Conservation (phyloP, 2,797 vertebrate species). For the Odontamblyopus lacepedii region DNA sequence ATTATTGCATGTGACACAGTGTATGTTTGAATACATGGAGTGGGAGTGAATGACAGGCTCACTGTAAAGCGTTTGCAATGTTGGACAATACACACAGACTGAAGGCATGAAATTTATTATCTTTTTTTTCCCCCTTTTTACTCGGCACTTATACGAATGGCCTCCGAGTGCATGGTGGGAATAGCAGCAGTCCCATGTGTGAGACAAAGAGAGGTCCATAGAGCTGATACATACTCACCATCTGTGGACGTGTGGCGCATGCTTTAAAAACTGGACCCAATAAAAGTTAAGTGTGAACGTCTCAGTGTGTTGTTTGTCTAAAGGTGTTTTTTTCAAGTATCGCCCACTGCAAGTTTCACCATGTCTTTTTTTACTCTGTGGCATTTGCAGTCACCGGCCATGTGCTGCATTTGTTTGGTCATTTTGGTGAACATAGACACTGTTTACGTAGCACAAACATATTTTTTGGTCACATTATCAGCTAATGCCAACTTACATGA, state of each 20-base stretch:
- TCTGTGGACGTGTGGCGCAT: constrained; percentile 78
- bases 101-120: constrained; percentile 51
- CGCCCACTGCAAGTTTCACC: constrained; percentile 57
- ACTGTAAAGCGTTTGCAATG: constrained; percentile 61
- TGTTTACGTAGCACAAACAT: neutral
- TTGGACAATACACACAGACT: constrained; percentile 66
- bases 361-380: constrained; percentile 53
- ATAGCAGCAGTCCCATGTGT: constrained; percentile 73
- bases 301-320: constrained; percentile 61
- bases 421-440: constrained; percentile 25
- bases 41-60: constrained; percentile 71
- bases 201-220: constrained; percentile 79
- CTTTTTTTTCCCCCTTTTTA: constrained; percentile 31
- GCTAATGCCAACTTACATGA: neutral
- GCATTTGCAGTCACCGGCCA: constrained; percentile 44
- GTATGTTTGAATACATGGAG: constrained; percentile 56
- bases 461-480: neutral
- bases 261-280: constrained; percentile 60
- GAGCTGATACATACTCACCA: constrained; percentile 70
- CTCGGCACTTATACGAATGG: constrained; percentile 74
- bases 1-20: constrained; percentile 42
- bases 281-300: constrained; percentile 73
- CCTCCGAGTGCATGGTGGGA: constrained; percentile 69
- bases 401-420: constrained; percentile 40
- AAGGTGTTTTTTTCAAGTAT: constrained; percentile 57